Evolutionary conservation across 2,113 vertebrate genomes (phyloP).

Genomic region (Tapirus terrestris): DNA sequence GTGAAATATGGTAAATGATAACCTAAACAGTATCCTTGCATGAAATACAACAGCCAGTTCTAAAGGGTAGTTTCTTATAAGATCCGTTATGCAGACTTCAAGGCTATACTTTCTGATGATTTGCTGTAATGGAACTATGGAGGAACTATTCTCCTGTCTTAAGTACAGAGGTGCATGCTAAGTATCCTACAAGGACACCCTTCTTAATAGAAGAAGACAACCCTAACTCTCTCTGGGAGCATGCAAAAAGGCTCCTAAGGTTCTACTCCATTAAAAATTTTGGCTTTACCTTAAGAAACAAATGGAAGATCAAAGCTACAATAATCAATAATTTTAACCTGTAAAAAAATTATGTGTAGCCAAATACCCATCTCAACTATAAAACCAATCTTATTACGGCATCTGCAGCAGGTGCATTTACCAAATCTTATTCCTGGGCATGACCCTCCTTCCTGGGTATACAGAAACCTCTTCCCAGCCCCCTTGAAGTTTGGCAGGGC

Average conservation of each 20-base stretch:
- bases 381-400: neutral
- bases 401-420: neutral
- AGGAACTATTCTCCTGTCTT: neutral
- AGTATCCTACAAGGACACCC: neutral
- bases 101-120: constrained; percentile 26
- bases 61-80: neutral
- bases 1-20: constrained; percentile 17
- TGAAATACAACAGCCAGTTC: constrained; percentile 26
- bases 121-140: neutral
- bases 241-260: neutral
- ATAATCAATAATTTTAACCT: constrained; percentile 36
- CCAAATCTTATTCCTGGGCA: neutral
- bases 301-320: constrained; percentile 17
- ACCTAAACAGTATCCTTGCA: neutral
- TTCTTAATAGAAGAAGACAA: neutral
- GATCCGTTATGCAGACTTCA: neutral
- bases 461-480: neutral
- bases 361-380: neutral
- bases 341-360: neutral
- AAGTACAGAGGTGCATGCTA: neutral
- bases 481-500: neutral
- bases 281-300: neutral
- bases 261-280: neutral
- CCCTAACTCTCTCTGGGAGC: neutral
- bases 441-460: neutral